Conservation (phyloP, 2,113 vertebrate species). For the Cyphomyrus plagiostoma region DNA sequence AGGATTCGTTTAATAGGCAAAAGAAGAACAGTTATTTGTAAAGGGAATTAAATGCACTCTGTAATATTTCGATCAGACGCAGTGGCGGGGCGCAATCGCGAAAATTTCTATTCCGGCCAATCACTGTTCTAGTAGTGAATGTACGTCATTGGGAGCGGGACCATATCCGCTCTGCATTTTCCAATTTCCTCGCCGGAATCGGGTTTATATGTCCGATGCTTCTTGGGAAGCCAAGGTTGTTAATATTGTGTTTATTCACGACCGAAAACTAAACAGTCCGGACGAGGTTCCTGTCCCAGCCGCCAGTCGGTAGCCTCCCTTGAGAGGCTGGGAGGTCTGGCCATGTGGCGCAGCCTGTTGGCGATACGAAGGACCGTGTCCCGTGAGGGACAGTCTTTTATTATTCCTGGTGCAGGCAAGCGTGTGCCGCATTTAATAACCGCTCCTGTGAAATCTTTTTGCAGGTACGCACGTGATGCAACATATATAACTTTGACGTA, state of each 20-base stretch:
- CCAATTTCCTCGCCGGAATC: neutral
- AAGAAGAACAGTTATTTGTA: neutral
- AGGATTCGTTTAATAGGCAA: neutral
- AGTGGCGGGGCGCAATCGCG: neutral
- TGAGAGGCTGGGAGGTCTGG: conserved; percentile 32
- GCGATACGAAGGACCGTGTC: conserved; percentile 48
- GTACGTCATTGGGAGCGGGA: neutral
- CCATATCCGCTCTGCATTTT: neutral
- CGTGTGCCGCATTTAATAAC: neutral
- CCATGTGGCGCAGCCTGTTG: conserved; percentile 55
- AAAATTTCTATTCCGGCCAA: neutral
- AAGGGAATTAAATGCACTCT: neutral
- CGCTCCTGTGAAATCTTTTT: neutral
- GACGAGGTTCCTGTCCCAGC: neutral
- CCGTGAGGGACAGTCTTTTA: conserved; percentile 5
- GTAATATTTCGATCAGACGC: neutral
- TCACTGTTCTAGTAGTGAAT: neutral
- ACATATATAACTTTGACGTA: neutral
- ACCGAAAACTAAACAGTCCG: neutral
- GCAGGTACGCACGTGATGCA: conserved; percentile 40
- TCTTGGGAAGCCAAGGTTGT: neutral
- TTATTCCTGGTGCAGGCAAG: conserved; percentile 30
- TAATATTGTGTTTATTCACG: neutral
- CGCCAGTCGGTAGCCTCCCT: conserved; percentile 10
- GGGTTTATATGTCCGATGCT: neutral